These are phyloP conservation scores for Periophthalmus modestus DNA, from an alignment of 2,113 vertebrate genomes.

Conservation along the genomic window DNA sequence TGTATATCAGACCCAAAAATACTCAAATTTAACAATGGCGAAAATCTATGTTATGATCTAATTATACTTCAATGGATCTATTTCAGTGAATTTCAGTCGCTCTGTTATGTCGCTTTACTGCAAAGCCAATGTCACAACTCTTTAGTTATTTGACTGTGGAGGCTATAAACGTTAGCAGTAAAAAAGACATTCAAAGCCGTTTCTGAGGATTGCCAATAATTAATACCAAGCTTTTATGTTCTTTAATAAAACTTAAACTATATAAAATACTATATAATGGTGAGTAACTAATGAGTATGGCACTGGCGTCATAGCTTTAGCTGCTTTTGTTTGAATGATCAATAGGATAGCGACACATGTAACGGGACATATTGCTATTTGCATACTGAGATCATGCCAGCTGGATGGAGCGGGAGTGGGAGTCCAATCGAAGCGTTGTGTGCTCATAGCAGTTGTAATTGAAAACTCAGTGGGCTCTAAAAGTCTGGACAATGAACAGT, in stretches of 20 bases:
- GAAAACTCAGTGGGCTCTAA: neutral
- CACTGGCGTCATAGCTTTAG: neutral
- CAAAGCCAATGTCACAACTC: neutral
- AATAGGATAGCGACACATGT: neutral
- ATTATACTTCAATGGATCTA: neutral
- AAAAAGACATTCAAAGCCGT: neutral
- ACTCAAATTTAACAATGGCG: too few relatives aligned
- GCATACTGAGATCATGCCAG: neutral
- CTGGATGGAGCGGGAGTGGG: neutral
- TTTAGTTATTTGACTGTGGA: neutral
- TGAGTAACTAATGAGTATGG: neutral
- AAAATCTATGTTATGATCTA: neutral
- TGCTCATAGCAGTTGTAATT: neutral
- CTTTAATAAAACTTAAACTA: neutral
- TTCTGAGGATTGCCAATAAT: neutral
- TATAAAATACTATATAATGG: neutral
- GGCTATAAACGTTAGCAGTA: neutral
- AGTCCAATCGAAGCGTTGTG: neutral
- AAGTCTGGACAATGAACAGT: slow-evolving; percentile 14
- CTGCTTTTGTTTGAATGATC: neutral
- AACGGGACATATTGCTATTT: neutral
- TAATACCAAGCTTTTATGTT: neutral
- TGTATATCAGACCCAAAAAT: too few relatives aligned
- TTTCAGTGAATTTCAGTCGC: neutral
- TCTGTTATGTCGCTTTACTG: neutral